A percentile compares a stretch with the other conserved stretches of the same genome.
phyloP scores from a whole-genome alignment of 92 coral and sea anemone species.

The Bergia sp. region DNA sequence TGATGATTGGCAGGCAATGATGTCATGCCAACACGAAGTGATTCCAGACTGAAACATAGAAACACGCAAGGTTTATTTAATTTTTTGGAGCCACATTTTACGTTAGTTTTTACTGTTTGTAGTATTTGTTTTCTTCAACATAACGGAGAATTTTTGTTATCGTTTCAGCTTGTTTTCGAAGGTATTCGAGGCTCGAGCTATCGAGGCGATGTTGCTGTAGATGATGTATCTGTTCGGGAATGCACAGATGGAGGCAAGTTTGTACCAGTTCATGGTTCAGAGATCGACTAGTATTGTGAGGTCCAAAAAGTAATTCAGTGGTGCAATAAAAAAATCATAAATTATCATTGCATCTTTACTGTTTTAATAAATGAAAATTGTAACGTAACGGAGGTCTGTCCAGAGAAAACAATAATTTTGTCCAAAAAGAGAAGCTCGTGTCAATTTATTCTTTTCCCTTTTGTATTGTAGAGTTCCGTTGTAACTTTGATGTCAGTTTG shows the following conservation, averaged over 20 bases:
- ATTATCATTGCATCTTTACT: too few relatives aligned
- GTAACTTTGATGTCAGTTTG: not conserved
- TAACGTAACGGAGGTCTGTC: too few relatives aligned
- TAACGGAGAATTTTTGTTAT: not conserved
- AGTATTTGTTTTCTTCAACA: not conserved
- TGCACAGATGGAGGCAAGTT: not conserved
- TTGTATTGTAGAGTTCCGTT: not conserved
- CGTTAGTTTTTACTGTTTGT: not conserved
- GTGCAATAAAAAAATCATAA: too few relatives aligned
- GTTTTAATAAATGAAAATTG: too few relatives aligned
- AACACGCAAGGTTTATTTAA: too few relatives aligned
- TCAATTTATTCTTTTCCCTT: not conserved
- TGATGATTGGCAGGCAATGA: too few relatives aligned
- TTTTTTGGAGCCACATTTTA: not conserved
- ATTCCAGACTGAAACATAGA: too few relatives aligned
- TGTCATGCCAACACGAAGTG: too few relatives aligned
- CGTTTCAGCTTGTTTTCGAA: not conserved
- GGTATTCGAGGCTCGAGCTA: not conserved
- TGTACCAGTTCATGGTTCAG: not conserved
- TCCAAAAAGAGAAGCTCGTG: too few relatives aligned
- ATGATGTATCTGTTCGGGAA: not conserved
- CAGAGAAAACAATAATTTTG: too few relatives aligned
- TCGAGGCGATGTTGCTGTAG: not conserved
- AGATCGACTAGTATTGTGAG: too few relatives aligned
- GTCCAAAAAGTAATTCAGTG: too few relatives aligned